Base-by-base conservation (phyloP, 2,888 invertebrate species). In the Drosophila ezoana region DNA sequence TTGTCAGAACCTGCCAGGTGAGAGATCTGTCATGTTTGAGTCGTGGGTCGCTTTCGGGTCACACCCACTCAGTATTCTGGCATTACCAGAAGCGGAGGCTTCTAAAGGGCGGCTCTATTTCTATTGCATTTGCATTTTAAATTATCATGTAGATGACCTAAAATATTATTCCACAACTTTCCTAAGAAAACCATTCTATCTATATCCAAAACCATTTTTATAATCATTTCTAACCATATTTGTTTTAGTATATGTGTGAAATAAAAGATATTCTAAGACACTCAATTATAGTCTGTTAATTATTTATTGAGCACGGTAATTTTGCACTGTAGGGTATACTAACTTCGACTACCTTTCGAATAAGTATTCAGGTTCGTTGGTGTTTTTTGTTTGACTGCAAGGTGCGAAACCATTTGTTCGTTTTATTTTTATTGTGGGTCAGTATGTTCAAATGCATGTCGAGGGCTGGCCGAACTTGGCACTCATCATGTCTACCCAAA, bases 391-490 rank as follows among this genome's bases (percentile, higher is more conserved):
- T 85, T 87, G 82, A 69, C 53, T 64, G 82, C 76, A 81, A 81
- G 87, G 87, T 81, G 81, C 79, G 85, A 81, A 81, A 81, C 69
- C 59, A 85, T 87, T 70, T 65, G 54, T 47, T 51, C 60, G 40
- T 41, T 52, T 48, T 52, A 56, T 38, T 47, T 62, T 45, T 10
- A 43, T 13, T 65, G 65, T 45, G 40, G 57, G 44, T 61, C 61
- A 68, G 81, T 63, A 60, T 28, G 41, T 54, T 20, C 16, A 47
- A 54, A 49, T 58, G 56, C 8, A 35, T 43, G 43, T 49, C 37
- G 58, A 64, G 72, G 73, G 66, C 40, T 43, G 65, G 13, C n/a
- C 44, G 54, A 43, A 72, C 66, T 72, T 77, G 79, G 60, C 76
- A 69, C 72, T 67, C 68, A 75, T 81, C 72, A 61, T 48, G 51